Evolutionary conservation across 2,797 vertebrate genomes (phyloP), one percentile per base, ranked within the genome.

Genomic region (Parotocinclus haroldoi): DNA sequence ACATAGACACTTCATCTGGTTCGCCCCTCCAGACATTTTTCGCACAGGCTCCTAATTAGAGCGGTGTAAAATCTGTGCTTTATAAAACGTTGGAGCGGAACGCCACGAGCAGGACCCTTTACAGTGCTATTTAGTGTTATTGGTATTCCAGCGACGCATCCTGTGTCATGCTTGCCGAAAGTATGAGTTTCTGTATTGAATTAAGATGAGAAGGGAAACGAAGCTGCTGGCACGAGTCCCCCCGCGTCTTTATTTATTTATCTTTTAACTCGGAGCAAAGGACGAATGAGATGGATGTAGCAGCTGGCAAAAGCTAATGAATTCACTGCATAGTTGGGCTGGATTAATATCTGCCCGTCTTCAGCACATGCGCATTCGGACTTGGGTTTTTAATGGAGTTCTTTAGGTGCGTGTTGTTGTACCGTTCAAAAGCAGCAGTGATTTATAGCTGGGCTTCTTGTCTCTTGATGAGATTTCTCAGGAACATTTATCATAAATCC

Each of bases 221-320:
- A 71, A 73, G 68, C 68, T 71, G 63, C 64, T 71, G 63, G 64
- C 71, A 73, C 73, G 67, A 73, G 63, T 73, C 71, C 68, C n/a
- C 63, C 68, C 52, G 51, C 58, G 46, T 66, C 65, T 46, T 58
- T 58, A n/a, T 59, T 61, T 74, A 58, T 69, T 27, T 27, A 2
- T 27, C 5, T 27, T 27, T 27, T 27, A 27, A 7, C 63, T 46
- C 64, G 49, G 51, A 65, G 69, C 48, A 65, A 61, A 74, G 65
- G 69, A 64, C 60, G 71, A 58, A 68, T 64, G 19, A 77, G 72
- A 68, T 74, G 61, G 71, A 63, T 52, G 57, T 59, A 74, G 49
- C 76, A 74, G 69, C 69, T 66, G 62, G 65, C 57, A 69, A 46
- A n/a, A 56, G 71, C 44, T 67, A 68, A 73, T 68, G 71, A 72